Evolutionary conservation across 2,113 vertebrate genomes (phyloP), one percentile per base, ranked within the genome.

Genomic region (Nicator chloris): DNA sequence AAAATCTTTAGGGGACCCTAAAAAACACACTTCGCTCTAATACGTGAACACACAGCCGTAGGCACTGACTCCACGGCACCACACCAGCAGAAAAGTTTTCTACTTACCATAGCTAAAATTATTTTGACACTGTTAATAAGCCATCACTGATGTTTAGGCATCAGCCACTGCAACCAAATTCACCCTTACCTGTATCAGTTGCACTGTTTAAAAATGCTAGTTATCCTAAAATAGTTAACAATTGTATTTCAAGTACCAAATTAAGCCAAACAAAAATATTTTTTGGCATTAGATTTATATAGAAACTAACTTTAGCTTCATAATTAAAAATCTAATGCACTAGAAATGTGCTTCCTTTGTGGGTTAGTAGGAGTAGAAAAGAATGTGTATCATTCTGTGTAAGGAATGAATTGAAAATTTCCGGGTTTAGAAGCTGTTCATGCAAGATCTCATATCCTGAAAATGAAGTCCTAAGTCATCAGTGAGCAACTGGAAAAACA

Each of bases 11-110:
- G 28, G 44, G 9, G 17, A 40, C 23, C 16, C 63, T n/a, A 40
- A 50, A 76, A 60, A 68, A 1, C 60, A 31, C 59, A 2, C 64
- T 49, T 30, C 3, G 8, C 39, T 64, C 79, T 54, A 69, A 44
- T 24, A 12, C 0, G 3, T 28, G 9, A 57, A 63, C 42, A 28
- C 37, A 1, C 4, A 21, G 65, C 65, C 40, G 3, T 24, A 11
- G 11, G 37, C 7, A 5, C 37, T 28, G 45, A 35, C 39, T 37
- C 28, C 60, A 28, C 3, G 24, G 35, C 8, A 30, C 30, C 28
- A 37, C 9, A 37, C 28, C 8, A 11, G 66, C 35, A 71, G 35
- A 37, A 50, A 28, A 9, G 37, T 40, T 56, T 37, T 24, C 57
- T 61, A 4, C 17, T 50, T 59, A 49, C 42, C 39, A 2, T 5